phyloP scores from a whole-genome alignment of 2,797 vertebrate genomes.

The Caiman crocodilus region DNA sequence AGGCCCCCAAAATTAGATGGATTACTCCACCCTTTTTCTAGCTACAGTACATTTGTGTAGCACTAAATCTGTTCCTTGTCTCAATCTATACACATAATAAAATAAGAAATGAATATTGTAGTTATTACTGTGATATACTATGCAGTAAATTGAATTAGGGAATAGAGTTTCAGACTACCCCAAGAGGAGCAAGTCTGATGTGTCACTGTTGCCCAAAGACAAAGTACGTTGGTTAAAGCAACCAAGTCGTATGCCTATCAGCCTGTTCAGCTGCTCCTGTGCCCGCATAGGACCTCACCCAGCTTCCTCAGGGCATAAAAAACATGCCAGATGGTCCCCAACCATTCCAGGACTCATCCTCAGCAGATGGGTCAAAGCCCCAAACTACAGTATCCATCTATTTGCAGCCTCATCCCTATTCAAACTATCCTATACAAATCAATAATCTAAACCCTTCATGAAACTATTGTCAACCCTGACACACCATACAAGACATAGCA shows the following conservation, averaged over 20 bases:
- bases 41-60: neutral
- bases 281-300: neutral
- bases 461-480: too few species aligned
- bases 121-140: neutral
- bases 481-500: too few species aligned
- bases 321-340: neutral
- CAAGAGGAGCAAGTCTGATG: neutral
- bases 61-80: neutral
- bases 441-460: too few species aligned
- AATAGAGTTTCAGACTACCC: neutral
- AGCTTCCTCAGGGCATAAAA: neutral
- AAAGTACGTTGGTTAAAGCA: neutral
- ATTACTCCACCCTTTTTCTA: neutral
- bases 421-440: too few species aligned
- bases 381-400: fast-evolving
- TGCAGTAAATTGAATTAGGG: neutral
- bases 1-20: neutral
- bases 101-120: neutral
- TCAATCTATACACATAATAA: neutral
- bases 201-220: neutral
- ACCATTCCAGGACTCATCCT: neutral
- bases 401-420: neutral
- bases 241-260: neutral
- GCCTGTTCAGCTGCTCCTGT: neutral
- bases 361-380: neutral